These are phyloP conservation scores for Parauchenoglanis punctatus DNA, from an alignment of 2,797 vertebrate species.

Conservation along the genomic window DNA sequence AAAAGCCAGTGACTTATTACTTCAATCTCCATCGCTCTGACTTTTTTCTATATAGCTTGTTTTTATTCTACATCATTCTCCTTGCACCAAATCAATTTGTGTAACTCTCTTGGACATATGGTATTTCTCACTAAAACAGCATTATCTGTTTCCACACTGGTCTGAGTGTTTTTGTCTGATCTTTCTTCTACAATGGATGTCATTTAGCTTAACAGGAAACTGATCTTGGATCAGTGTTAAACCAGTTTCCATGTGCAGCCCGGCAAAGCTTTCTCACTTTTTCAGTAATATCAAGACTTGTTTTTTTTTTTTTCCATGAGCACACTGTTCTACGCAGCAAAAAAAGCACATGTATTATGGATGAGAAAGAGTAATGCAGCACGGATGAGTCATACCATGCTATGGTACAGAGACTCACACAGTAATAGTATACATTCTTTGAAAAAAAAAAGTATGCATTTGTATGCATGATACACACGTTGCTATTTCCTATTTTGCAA, in stretches of 20 bases:
- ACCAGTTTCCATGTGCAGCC: not conserved
- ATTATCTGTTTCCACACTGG: not conserved
- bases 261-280: not conserved
- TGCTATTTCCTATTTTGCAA: not conserved
- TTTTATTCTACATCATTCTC: no score
- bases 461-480: not conserved
- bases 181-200: not conserved
- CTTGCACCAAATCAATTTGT: not conserved
- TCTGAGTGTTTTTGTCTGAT: not conserved
- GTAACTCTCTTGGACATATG: not conserved
- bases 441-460: not conserved
- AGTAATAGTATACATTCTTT: not conserved
- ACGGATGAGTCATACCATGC: slow-evolving; percentile 23
- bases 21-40: not conserved
- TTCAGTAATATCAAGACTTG: not conserved
- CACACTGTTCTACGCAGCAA: not conserved
- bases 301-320: not conserved
- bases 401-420: slow-evolving; percentile 13
- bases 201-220: not conserved
- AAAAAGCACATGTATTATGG: slow-evolving; percentile 26
- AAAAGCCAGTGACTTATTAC: not conserved
- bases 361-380: slow-evolving; percentile 32
- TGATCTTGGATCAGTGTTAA: not conserved
- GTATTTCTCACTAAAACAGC: not conserved
- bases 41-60: not conserved